Percentiles rank a stretch among this genome's conserved stretches.
phyloP scores from a whole-genome alignment of 23 tunicate genomes.

The Styela clava region DNA sequence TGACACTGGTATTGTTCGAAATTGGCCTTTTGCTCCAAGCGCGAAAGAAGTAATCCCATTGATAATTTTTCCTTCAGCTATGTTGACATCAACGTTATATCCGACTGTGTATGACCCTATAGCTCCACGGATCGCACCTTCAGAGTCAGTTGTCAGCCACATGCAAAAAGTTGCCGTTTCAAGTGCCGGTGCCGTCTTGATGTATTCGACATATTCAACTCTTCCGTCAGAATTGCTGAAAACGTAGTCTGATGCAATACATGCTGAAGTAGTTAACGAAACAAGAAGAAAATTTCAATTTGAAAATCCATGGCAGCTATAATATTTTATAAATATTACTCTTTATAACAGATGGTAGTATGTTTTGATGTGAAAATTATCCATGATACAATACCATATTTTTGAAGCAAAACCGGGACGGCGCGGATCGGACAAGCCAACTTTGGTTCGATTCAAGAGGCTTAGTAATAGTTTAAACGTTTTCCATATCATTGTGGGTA shows the following conservation, averaged over 20 bases:
- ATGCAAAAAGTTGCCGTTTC: neutral
- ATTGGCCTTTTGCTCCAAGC: neutral
- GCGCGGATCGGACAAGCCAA: no score
- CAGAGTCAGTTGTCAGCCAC: neutral
- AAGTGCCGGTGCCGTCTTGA: neutral
- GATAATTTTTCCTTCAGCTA: neutral
- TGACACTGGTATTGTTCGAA: neutral
- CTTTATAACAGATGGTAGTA: no score
- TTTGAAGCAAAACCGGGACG: no score
- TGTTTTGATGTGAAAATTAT: no score
- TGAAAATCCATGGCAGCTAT: no score
- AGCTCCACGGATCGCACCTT: conserved; percentile 9
- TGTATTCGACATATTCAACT: neutral
- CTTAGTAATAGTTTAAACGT: no score
- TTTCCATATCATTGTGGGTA: no score
- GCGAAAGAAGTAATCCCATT: neutral
- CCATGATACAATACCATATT: no score
- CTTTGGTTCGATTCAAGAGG: no score
- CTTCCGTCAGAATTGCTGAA: neutral
- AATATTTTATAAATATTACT: no score
- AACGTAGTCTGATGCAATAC: neutral
- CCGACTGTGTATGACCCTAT: neutral
- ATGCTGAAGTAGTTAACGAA: no score
- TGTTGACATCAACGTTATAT: neutral
- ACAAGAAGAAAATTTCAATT: no score